Base-by-base conservation (phyloP, 2,888 invertebrate species). In the Onthophagus sagittarius region DNA sequence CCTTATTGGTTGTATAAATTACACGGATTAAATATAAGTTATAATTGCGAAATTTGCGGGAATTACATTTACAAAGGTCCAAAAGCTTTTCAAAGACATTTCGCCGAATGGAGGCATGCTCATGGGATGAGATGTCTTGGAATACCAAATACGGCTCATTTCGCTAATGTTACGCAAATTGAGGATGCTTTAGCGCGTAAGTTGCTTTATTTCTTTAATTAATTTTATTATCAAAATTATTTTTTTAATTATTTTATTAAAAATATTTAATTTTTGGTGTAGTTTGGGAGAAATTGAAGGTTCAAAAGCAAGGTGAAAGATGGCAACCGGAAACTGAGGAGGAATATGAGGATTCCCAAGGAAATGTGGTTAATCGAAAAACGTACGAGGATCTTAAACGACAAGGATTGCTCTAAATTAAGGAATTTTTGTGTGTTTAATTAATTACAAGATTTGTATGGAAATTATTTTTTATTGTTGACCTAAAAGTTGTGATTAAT, bases 1-100 rank as follows among this genome's bases (percentile, higher is more conserved):
- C 98, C 99, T 0, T 99, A 99, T 86, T 99, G 99, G 99, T 86
- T 99, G 72, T 99, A 99, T 87, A 99, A 99, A 85, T 88, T 99
- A 5, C 99, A 99, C 83, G 99, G 99, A 0, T 88, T 99, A 7
- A 99, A 99, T 85, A 98, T 99, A 76, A 98, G 96, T 83, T 99
- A 99, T 85, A 97, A 95, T 75, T 99, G 99, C 84, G 99, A 99
- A 86, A 99, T 99, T 78, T 99, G 99, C 85, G 99, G 99, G 23
- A 99, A 99, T 87, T 97, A 94, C 82, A 96, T 96, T 0, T 99
- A 99, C 87, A 98, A 94, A 83, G 99, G 99, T 0, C 99, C 99
- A 0, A 99, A 99, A 85, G 99, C 99, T 15, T 99, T 99, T 86
- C 99, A 99, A 85, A 89, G 98, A 69, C 99, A 99, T 86, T 99